A percentile compares a stretch with the other conserved stretches of the same genome.
phyloP scores from a whole-genome alignment of 2,888 invertebrate species.

The Drosophila stalkeri region DNA sequence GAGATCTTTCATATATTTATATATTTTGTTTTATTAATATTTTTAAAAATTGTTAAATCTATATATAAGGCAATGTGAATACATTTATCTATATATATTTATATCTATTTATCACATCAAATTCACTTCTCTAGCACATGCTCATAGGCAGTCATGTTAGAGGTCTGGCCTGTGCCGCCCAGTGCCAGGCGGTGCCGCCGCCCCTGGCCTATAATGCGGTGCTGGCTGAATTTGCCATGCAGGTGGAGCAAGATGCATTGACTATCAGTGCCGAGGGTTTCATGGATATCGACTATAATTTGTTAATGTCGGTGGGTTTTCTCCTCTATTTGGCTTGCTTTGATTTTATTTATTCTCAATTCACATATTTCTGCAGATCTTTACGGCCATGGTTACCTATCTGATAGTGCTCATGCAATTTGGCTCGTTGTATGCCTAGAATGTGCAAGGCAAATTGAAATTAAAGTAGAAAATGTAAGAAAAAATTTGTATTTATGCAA shows the following conservation, averaged over 20 bases:
- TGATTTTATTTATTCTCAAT: neutral
- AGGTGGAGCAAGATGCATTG: slow-evolving; percentile 73
- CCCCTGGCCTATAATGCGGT: slow-evolving; percentile 60
- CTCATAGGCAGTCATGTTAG: slow-evolving; percentile 60
- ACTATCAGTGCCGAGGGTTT: slow-evolving; percentile 69
- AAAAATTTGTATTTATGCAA: too few relatives aligned
- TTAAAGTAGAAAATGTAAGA: too few relatives aligned
- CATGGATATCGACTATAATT: slow-evolving; percentile 68
- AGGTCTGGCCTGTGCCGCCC: slow-evolving; percentile 47
- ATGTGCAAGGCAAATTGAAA: neutral
- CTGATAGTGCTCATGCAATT: slow-evolving; percentile 79
- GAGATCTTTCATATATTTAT: too few relatives aligned
- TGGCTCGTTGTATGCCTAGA: slow-evolving; percentile 47
- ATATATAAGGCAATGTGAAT: too few relatives aligned
- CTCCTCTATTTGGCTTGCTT: rapidly evolving
- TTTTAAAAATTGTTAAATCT: too few relatives aligned
- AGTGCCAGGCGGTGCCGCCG: slow-evolving; percentile 23
- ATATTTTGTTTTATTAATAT: too few relatives aligned
- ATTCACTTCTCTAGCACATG: slow-evolving; percentile 45
- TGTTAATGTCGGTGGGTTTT: slow-evolving; percentile 72
- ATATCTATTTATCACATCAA: neutral
- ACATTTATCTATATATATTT: neutral
- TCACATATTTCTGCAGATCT: slow-evolving; percentile 53
- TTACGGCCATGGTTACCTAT: slow-evolving; percentile 72
- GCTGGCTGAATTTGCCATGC: slow-evolving; percentile 70